These are phyloP conservation scores for Agonopterix alstromeriana DNA, from an alignment of 2,888 invertebrate species.

Conservation along the genomic window DNA sequence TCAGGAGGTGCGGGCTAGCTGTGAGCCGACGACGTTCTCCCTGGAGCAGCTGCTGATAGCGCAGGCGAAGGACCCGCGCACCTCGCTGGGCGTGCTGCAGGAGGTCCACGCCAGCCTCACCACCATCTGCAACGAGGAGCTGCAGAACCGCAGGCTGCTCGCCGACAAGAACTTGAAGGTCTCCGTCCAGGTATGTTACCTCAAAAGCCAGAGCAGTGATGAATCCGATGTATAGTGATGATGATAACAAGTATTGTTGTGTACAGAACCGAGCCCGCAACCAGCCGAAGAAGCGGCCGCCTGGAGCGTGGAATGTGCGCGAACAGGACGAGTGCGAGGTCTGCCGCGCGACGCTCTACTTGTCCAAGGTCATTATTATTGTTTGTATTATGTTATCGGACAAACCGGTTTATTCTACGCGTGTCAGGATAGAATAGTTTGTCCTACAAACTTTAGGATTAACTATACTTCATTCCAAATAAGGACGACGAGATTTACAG, in stretches of 20 bases:
- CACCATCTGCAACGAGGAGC: slow-evolving; percentile 22
- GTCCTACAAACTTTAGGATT: no score
- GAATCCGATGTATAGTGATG: no score
- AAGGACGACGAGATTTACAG: no score
- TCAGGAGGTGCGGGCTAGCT: slow-evolving; percentile 87
- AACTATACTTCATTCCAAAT: no score
- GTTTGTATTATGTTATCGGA: no score
- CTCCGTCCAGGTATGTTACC: no score
- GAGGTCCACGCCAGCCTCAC: slow-evolving; percentile 78
- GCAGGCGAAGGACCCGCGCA: slow-evolving; percentile 81
- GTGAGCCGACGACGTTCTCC: slow-evolving; percentile 94
- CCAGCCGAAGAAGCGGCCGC: slow-evolving; percentile 10
- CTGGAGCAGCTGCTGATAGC: slow-evolving; percentile 87
- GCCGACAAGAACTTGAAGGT: no score
- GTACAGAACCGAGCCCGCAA: background rate
- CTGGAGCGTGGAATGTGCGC: slow-evolving; percentile 25
- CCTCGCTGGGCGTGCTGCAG: slow-evolving; percentile 79
- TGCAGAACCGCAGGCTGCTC: slow-evolving; percentile 15
- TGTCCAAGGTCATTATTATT: slow-evolving; percentile 82
- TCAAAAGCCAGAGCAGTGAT: no score
- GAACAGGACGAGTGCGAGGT: slow-evolving; percentile 85
- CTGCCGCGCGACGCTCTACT: slow-evolving; percentile 87
- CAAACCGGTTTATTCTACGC: no score
- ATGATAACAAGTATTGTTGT: no score
- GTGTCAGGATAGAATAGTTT: no score